Base-by-base conservation (phyloP, 2,797 vertebrate genomes). In the Gymnodraco acuticeps region DNA sequence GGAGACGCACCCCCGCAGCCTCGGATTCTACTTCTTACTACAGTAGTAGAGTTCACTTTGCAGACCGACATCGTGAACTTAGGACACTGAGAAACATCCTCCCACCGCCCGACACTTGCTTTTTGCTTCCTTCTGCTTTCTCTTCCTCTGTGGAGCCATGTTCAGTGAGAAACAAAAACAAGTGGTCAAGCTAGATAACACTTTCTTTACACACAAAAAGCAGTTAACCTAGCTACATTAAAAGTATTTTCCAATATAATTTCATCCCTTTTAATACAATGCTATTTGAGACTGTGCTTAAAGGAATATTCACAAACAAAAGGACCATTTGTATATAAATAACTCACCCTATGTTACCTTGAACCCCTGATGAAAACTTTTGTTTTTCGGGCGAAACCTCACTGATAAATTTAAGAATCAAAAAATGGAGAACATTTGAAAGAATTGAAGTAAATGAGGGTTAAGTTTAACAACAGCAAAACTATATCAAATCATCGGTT, bases 11-110 rank as follows among this genome's bases (percentile, higher is more conserved):
- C 95, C 95, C 0, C 96, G 92, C 70, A 94, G 95, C 71, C 95
- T 98, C 0, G 98, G 98, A 63, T 99, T 98, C 92, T 98, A 98
- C 89, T 99, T 99, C 81, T 89, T 99, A 56, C 87, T 99, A 38
- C 98, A 96, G 92, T n/a, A n/a, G 93, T 93, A 84, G 52, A 61
- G 48, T 56, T 74, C 16, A 43, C 6, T 12, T 23, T 64, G 9
- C 20, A 38, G 20, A 70, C 55, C 19, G 3, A 27, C 23, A 14
- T 1, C 0, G 19, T 50, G 15, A 19, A 58, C 66, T 20, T 62
- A n/a, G 15, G 16, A 15, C 0, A 3, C 9, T 50, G 3, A 27
- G 19, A 41, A 33, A 47, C 56, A 9, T 20, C 23, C 27, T 64
- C 17, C 17, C 9, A 13, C 14, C n/a, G 10, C 75, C 27, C 59